These are phyloP conservation scores for Paedocypris micromegethes DNA, from an alignment of 2,797 vertebrate genomes.

Conservation along the genomic window DNA sequence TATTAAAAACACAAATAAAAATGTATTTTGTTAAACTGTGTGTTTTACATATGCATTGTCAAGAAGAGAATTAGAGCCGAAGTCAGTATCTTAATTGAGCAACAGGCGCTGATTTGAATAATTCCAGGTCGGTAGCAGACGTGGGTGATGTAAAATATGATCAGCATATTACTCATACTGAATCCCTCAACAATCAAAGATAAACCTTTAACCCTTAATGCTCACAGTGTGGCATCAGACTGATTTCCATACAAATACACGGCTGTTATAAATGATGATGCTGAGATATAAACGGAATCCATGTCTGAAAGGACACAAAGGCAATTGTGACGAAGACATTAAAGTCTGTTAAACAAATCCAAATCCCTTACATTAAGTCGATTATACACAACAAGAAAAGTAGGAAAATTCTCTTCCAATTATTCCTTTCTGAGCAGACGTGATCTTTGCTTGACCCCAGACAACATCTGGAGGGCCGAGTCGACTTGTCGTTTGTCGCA, in stretches of 20 bases:
- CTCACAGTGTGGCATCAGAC: slow-evolving; percentile 29
- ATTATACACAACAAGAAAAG: slow-evolving; percentile 50
- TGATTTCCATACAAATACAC: slow-evolving; percentile 55
- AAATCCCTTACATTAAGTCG: slow-evolving; percentile 45
- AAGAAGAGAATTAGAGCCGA: not conserved
- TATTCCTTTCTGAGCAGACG: slow-evolving; percentile 47
- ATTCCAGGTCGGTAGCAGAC: slow-evolving; percentile 17
- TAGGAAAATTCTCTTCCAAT: slow-evolving; percentile 46
- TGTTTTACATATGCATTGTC: not conserved
- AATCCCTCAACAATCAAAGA: slow-evolving; percentile 24
- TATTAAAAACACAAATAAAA: no score
- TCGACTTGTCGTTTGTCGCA: slow-evolving; percentile 61
- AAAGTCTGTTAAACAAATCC: slow-evolving; percentile 51
- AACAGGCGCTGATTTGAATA: slow-evolving; percentile 27
- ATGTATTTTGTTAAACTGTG: slow-evolving; percentile 2
- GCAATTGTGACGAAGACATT: slow-evolving; percentile 53
- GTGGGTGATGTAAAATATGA: slow-evolving; percentile 19
- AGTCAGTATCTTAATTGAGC: slow-evolving; percentile 24
- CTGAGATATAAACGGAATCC: slow-evolving; percentile 48
- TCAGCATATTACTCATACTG: slow-evolving; percentile 25
- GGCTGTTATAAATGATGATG: slow-evolving; percentile 41
- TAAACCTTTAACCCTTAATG: slow-evolving; percentile 21
- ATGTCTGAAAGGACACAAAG: slow-evolving; percentile 45
- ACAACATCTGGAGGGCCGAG: slow-evolving; percentile 47
- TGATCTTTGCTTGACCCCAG: slow-evolving; percentile 43